Base-by-base conservation (phyloP, 2,113 vertebrate species). In the Catagonus wagneri region DNA sequence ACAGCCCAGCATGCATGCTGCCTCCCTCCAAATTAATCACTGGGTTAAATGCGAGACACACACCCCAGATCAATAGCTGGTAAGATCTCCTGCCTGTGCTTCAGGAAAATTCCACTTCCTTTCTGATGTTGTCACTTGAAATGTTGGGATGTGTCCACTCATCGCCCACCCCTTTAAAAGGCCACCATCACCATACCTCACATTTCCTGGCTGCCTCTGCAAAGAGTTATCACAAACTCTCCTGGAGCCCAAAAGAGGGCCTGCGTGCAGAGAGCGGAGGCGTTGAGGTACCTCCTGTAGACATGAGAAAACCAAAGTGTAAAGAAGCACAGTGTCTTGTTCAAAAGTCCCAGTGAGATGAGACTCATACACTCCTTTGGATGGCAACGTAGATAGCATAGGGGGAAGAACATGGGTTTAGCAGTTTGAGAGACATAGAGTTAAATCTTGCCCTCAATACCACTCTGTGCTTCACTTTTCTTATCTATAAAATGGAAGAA, bases 51-150 rank as follows among this genome's bases (percentile, higher is more conserved):
- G 91, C 83, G 2, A 97, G 91, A 87, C 3, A 0, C 52, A 68
- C 27, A 61, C 65, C 61, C 83, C 93, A 93, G 83, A 96, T 97
- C 97, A 93, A 97, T 97, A 96, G 86, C 74, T 83, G 91, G 93
- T 68, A 61, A 96, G 94, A 80, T n/a, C 65, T 93, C 91, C 83
- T 83, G 91, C 52, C 89, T 92, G 12, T 34, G 89, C 71, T 83
- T 96, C 83, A 90, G 95, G 91, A 97, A 97, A 98, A 96, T 95
- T 97, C 96, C 93, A 97, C 69, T 97, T 95, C 89, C 97, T 93
- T 93, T 97, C 93, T 74, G 79, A 96, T 84, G 83, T 32, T 92
- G 85, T 93, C 29, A 11, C 69, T 94, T 89, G 78, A 97, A 91
- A 94, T 94, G 83, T 95, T 93, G 84, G 97, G 93, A 97, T 96